A percentile compares a stretch with the other conserved stretches of the same genome.
phyloP scores from a whole-genome alignment of 2,888 invertebrate species.

The Linnaemya vulpina region DNA sequence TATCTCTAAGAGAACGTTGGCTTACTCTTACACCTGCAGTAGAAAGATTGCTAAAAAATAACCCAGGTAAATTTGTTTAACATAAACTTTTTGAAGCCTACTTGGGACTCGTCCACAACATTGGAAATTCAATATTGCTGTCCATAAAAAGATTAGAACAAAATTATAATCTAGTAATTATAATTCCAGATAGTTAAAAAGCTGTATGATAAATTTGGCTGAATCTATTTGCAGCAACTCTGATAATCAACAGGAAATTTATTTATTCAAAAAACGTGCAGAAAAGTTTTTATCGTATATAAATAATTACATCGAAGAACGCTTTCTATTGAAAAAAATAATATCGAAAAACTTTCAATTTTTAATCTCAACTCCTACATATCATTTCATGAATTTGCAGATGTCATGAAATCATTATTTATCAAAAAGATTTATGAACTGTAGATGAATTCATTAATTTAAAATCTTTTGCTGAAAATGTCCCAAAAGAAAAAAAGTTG shows the following conservation, averaged over 20 bases:
- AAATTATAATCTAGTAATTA: slow-evolving; percentile 32
- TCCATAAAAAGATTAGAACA: too few relatives aligned
- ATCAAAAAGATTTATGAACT: slow-evolving; percentile 34
- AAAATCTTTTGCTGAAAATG: slow-evolving; percentile 36
- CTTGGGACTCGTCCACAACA: too few relatives aligned
- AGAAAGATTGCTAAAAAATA: too few relatives aligned
- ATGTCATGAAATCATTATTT: slow-evolving; percentile 14
- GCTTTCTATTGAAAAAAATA: neutral
- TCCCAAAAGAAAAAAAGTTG: slow-evolving; percentile 31
- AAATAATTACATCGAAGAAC: neutral
- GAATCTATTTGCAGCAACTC: slow-evolving; percentile 13
- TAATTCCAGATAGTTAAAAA: slow-evolving; percentile 47
- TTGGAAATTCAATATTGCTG: too few relatives aligned
- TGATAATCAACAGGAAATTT: too few relatives aligned
- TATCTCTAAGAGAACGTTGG: neutral
- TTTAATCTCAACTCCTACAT: slow-evolving; percentile 9
- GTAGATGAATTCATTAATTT: slow-evolving; percentile 35
- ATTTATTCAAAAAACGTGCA: too few relatives aligned
- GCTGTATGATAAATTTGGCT: slow-evolving; percentile 18
- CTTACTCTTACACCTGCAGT: too few relatives aligned
- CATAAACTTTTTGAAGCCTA: slow-evolving; percentile 12
- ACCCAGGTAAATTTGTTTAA: slow-evolving; percentile 7
- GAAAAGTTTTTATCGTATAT: too few relatives aligned
- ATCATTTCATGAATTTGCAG: too few relatives aligned
- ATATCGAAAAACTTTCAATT: slow-evolving; percentile 32